Conservation (phyloP, 2,888 invertebrate species). For the Caenorhabditis afra region DNA sequence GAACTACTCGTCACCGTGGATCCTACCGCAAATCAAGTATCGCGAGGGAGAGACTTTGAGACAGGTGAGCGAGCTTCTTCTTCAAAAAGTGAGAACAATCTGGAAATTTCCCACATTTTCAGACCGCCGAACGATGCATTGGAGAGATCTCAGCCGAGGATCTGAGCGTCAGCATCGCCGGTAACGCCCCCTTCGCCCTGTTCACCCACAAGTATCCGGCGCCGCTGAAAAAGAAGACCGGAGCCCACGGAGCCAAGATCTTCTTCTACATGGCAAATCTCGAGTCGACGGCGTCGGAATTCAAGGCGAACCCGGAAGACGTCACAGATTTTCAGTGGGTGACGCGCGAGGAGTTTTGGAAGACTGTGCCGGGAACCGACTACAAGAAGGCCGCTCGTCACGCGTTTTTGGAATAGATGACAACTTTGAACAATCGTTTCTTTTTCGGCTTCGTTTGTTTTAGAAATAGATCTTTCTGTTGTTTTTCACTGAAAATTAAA, state of each 20-base stretch:
- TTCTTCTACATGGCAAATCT: constrained; percentile 70
- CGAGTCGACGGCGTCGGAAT: constrained; percentile 31
- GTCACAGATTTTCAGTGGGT: constrained; percentile 73
- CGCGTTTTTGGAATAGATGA: constrained; percentile 64
- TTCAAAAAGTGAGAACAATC: no score
- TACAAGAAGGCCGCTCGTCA: constrained; percentile 59
- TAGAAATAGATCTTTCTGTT: constrained; percentile 10
- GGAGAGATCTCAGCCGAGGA: constrained; percentile 63
- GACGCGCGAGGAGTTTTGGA: constrained; percentile 68
- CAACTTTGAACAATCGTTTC: background rate
- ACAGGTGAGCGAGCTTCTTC: constrained; percentile 66
- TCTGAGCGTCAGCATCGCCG: constrained; percentile 62
- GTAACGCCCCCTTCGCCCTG: constrained; percentile 76
- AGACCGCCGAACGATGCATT: constrained; percentile 76
- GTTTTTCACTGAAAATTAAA: constrained; percentile 1
- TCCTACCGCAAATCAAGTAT: constrained; percentile 73
- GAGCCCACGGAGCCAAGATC: constrained; percentile 67
- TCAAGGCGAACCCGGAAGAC: constrained; percentile 64
- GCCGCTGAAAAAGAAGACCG: constrained; percentile 52
- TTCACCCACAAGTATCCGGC: constrained; percentile 68
- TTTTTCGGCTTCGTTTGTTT: constrained; percentile 20
- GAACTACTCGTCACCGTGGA: constrained; percentile 73
- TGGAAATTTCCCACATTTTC: no score
- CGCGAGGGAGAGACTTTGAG: constrained; percentile 71
- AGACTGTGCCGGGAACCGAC: constrained; percentile 56